A percentile compares a stretch with the other conserved stretches of the same genome.
Conservation (phyloP, 1,140 invertebrate species). For the Cepaea nemoralis region DNA sequence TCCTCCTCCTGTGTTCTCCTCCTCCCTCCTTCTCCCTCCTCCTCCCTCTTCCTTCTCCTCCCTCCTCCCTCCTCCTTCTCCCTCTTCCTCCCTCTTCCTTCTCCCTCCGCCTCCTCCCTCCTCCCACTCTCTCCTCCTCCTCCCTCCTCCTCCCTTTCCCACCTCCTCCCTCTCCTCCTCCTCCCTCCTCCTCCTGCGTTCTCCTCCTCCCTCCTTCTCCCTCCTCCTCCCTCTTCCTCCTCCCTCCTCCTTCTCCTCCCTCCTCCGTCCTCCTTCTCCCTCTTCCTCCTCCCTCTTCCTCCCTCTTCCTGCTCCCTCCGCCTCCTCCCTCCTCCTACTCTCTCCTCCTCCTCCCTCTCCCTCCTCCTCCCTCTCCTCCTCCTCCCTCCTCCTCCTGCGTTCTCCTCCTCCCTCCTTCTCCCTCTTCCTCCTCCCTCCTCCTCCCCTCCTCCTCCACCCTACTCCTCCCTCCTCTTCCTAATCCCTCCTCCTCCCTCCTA, state of each 20-base stretch:
- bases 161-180: not conserved
- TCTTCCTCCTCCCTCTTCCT: not conserved
- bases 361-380: not conserved
- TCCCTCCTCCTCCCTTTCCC: not conserved
- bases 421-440: not conserved
- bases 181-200: not conserved
- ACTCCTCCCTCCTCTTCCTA: too few species aligned
- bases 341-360: too few species aligned
- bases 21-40: not conserved
- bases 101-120: too few species aligned
- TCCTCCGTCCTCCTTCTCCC: too few species aligned
- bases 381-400: too few species aligned
- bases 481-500: too few species aligned
- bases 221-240: constrained; percentile 1
- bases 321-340: too few species aligned
- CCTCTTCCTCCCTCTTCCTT: not conserved
- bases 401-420: not conserved
- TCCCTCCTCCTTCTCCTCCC: not conserved
- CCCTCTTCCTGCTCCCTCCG: too few species aligned
- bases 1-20: too few species aligned
- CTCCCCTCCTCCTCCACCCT: too few species aligned
- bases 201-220: not conserved
- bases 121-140: too few species aligned
- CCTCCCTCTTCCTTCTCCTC: not conserved
- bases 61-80: not conserved